Evolutionary conservation across 2,797 vertebrate species (phyloP), one percentile per base, ranked within the genome.

Genomic region (Simalia tracyae): DNA sequence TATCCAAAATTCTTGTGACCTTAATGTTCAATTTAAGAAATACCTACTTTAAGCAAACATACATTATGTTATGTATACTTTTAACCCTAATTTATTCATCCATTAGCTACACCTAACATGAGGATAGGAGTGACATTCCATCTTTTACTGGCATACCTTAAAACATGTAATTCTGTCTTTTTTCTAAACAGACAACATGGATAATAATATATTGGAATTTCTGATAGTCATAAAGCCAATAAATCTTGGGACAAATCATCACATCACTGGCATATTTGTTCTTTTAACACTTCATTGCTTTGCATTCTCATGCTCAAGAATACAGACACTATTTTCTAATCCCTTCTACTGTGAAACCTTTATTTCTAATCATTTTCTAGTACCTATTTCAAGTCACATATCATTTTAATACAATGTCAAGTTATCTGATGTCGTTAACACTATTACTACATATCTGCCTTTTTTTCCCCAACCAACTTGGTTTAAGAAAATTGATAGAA

Each of bases 111-210:
- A 85, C 93, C 96, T 96, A 96, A 96, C 89, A 31, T 95, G 91
- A 95, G 95, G 94, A 96, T 95, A 97, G 94, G 94, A 94, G 94
- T 96, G 56, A 93, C 91, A 89, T 93, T 95, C 94, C 89, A 91
- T 94, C 95, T 95, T 97, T 93, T 95, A 94, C 93, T 96, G 93
- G 88, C 97, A 96, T 94, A 96, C 72, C 91, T 50, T 95, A 96
- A 96, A 90, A 93, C 93, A 56, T 87, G 86, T 95, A 94, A 96
- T 72, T 94, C 94, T 90, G 76, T 46, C 94, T 92, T 94, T 93
- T 94, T 89, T 68, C 92, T 91, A 93, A 46, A 89, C 19, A 72
- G 54, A 63, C 92, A 93, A 95, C 92, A 93, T 76, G 91, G 31
- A 57, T 59, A 11, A 31, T 5, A 87, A 76, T 57, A 46, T 54